Conservation (phyloP, 2,113 vertebrate genomes). For the Onychorhynchus coronatus region DNA sequence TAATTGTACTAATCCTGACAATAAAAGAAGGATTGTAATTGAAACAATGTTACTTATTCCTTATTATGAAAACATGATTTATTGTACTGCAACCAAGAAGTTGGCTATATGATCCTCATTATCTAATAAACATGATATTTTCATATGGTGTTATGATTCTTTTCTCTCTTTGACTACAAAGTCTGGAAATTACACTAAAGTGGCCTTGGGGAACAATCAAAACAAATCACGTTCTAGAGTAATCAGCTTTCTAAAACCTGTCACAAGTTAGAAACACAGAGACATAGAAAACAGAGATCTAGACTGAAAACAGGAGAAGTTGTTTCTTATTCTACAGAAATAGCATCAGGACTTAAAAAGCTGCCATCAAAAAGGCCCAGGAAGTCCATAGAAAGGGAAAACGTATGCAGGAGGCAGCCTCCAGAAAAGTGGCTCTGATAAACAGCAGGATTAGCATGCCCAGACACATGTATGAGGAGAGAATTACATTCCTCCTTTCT, state of each 20-base stretch:
- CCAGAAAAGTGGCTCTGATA: background rate
- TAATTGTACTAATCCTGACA: background rate
- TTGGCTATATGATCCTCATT: background rate
- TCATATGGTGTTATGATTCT: background rate
- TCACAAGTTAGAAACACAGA: background rate
- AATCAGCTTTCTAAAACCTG: background rate
- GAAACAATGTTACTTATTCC: background rate
- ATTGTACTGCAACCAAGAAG: background rate
- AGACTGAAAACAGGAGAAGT: background rate
- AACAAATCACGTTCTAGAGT: background rate
- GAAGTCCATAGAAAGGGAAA: background rate
- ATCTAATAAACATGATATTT: conserved; percentile 2
- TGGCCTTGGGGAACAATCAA: background rate
- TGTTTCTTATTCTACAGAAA: background rate
- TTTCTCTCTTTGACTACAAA: background rate
- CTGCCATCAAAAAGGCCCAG: background rate
- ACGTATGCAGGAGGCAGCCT: background rate
- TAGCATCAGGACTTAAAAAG: background rate
- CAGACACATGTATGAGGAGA: background rate
- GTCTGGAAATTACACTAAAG: background rate
- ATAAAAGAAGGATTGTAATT: background rate
- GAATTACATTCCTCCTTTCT: background rate
- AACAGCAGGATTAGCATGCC: background rate
- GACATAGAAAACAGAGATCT: background rate
- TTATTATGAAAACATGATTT: conserved; percentile 37